These are phyloP conservation scores for Gymnarchus niloticus DNA, from an alignment of 2,113 vertebrate genomes.

Conservation along the genomic window DNA sequence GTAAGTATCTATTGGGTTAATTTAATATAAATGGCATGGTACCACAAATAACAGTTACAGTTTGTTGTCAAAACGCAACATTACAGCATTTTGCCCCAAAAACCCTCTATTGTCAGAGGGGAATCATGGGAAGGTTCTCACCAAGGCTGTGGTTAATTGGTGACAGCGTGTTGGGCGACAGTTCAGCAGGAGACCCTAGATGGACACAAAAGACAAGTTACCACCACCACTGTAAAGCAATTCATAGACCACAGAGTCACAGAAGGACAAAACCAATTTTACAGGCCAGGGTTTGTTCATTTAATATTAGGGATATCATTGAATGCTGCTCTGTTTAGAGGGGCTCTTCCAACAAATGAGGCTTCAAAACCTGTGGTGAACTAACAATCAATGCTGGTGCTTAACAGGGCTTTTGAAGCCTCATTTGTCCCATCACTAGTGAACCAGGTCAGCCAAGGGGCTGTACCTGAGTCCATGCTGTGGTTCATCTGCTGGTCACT, in stretches of 20 bases:
- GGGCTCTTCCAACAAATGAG: no score
- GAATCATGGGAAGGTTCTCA: constrained; percentile 46
- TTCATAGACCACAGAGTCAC: background rate
- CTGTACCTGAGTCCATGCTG: constrained; percentile 89
- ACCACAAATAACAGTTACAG: background rate
- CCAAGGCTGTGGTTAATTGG: constrained; percentile 92
- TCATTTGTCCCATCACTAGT: background rate
- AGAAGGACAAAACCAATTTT: background rate
- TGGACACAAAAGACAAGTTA: constrained; percentile 11
- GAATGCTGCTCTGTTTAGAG: background rate
- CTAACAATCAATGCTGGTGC: no score
- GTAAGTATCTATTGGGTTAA: background rate
- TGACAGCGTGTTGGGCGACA: constrained; percentile 88
- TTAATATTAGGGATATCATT: background rate
- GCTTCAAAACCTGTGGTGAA: no score
- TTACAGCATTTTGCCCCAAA: background rate
- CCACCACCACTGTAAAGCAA: background rate
- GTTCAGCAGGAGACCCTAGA: constrained; percentile 90
- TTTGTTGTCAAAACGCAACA: background rate
- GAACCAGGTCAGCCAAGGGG: background rate
- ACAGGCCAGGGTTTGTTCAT: background rate
- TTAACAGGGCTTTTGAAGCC: no score
- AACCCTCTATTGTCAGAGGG: background rate
- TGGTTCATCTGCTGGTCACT: constrained; percentile 97
- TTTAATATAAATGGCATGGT: background rate